Conservation (phyloP, 2,797 vertebrate genomes). For the Pachyuromys duprasi region DNA sequence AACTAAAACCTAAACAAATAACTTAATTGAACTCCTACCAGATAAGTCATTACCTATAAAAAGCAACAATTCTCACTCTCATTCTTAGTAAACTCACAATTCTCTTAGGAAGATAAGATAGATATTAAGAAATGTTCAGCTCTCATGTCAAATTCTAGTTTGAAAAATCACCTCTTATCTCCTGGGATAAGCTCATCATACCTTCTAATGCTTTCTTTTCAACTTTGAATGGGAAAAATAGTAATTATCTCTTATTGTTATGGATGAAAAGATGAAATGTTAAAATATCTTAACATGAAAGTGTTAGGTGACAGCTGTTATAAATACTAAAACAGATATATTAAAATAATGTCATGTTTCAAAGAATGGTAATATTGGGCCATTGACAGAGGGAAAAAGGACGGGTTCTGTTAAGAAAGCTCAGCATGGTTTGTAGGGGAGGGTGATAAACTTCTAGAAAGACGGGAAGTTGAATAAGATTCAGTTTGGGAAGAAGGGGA, state of each 20-base stretch:
- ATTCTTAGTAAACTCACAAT: constrained; percentile 4
- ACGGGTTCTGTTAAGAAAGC: background rate
- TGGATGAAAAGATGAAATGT: background rate
- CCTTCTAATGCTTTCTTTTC: background rate
- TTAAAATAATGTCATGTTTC: constrained; percentile 3
- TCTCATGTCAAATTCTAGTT: constrained; percentile 29
- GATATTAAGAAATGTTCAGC: background rate
- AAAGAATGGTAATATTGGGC: background rate
- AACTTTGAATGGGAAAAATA: background rate
- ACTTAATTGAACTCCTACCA: background rate
- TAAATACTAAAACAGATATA: background rate
- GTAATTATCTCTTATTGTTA: background rate
- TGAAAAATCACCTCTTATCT: background rate
- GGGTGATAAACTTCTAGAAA: background rate
- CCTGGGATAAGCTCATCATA: background rate
- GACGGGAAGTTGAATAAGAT: background rate
- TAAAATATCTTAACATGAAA: background rate
- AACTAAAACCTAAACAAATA: constrained; percentile 4
- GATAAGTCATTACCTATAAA: background rate
- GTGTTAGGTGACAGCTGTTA: background rate
- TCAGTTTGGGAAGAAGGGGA: background rate
- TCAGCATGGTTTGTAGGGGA: background rate
- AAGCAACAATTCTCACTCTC: background rate
- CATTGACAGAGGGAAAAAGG: background rate
- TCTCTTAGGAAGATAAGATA: background rate